phyloP scores from a whole-genome alignment of 2,888 invertebrate genomes.

The Lymantria monacha region DNA sequence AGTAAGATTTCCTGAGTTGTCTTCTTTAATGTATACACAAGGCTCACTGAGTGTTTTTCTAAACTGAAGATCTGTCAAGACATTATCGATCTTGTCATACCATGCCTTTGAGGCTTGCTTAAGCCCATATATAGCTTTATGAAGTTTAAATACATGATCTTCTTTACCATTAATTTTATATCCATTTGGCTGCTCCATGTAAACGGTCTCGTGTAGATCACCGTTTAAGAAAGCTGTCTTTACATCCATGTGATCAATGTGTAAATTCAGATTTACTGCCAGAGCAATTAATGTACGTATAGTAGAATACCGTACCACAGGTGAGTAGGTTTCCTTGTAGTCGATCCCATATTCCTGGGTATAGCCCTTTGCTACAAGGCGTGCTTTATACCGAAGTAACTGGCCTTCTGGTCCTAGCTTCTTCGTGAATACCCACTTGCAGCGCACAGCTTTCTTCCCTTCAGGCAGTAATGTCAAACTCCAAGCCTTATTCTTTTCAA shows the following conservation, averaged over 20 bases:
- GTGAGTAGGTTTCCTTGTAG: conserved; percentile 9
- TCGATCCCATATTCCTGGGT: conserved; percentile 5
- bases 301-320: conserved; percentile 7
- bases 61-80: neutral
- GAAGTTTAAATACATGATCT: conserved; percentile 1
- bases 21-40: neutral
- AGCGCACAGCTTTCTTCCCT: neutral
- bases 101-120: neutral
- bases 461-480: neutral
- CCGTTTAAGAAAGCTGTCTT: conserved; percentile 6
- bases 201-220: neutral
- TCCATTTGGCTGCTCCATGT: conserved; percentile 7
- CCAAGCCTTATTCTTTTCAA: conserved; percentile 1
- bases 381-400: conserved; percentile 2
- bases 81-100: neutral
- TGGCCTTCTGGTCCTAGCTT: neutral
- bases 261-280: conserved; percentile 1
- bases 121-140: conserved; percentile 2
- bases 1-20: neutral
- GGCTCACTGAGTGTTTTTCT: conserved; percentile 2
- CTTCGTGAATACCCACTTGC: conserved; percentile 1
- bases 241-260: conserved; percentile 3
- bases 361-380: conserved; percentile 6
- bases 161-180: neutral
- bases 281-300: conserved; percentile 2